Percentiles rank a stretch among this genome's conserved stretches.
Evolutionary conservation across 2,888 invertebrate genomes (phyloP).

Genomic region (Kryphioiulus occultus): DNA sequence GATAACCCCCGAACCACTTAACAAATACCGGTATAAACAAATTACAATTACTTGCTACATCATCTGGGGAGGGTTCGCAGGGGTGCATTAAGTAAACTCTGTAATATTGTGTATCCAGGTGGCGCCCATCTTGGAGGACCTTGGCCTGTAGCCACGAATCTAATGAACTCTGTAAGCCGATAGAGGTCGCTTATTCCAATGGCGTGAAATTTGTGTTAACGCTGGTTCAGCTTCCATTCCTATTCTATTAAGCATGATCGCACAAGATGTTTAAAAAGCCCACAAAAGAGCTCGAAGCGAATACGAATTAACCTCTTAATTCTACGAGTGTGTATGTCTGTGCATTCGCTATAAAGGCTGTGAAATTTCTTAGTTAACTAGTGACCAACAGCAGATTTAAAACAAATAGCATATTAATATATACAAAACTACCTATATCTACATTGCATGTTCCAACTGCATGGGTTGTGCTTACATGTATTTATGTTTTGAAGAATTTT

Average conservation of each 20-base stretch:
- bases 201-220: background rate
- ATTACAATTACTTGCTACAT: no score
- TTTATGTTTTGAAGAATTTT: conserved; percentile 31
- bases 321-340: background rate
- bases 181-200: conserved; percentile 10
- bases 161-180: background rate
- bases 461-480: background rate
- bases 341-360: conserved; percentile 20
- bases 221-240: conserved; percentile 7
- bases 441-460: background rate
- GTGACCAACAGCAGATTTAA: conserved; percentile 12
- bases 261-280: background rate
- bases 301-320: background rate
- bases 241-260: background rate
- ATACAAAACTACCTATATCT: background rate
- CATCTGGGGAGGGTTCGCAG: background rate
- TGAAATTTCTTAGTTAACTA: conserved; percentile 15
- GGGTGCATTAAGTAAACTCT: background rate
- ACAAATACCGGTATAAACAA: no score
- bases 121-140: background rate
- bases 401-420: conserved; percentile 21
- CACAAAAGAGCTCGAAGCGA: background rate
- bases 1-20: background rate
- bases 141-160: background rate
- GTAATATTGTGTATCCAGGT: background rate